Evolutionary conservation across 1,140 invertebrate genomes (phyloP), one percentile per base, ranked within the genome.

Genomic region (Leptestheria dahalacensis): DNA sequence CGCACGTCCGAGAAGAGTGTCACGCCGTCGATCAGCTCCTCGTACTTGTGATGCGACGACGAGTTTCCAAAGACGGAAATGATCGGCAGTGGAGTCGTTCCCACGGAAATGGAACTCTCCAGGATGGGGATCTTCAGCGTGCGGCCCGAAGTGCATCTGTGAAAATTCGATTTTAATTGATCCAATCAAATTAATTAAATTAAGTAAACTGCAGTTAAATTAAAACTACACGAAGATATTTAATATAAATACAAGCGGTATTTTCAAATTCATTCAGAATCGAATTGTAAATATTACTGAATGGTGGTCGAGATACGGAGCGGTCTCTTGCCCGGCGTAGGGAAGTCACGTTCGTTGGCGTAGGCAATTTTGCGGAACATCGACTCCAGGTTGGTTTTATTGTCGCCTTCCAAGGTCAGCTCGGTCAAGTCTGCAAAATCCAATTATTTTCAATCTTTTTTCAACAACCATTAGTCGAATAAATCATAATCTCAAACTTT

Each of bases 281-380:
- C 47, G 47, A 48, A 48, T 20, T 46, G 57, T 15, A 33, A 21
- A 47, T 52, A 67, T 66, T 65, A 73, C 71, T 48, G 62, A 11
- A 71, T 66, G 10, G 64, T 63, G 10, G 72, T 74, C 20, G 63
- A 62, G 10, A 96, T 74, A 62, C 86, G 82, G 64, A 97, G 80
- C 68, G 91, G 93, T 20, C 93, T 77, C 10, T 91, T 73, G 1
- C 93, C 94, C 2, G 92, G 89, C 1, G 91, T 96, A 0, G 94
- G 93, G 73, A 86, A 92, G 63, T 86, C 81, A 55, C 92, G 78
- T 1, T 83, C 82, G 71, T 97, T 97, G 2, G 85, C 83, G 70
- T 97, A 97, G 20, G 88, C 87, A 61, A 97, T 83, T 67, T 89
- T 84, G 20, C 85, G 81, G 56, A 97, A 76, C 2, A 96, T 70